phyloP scores from a whole-genome alignment of 1,140 invertebrate genomes.

The Drosophila paulistorum region DNA sequence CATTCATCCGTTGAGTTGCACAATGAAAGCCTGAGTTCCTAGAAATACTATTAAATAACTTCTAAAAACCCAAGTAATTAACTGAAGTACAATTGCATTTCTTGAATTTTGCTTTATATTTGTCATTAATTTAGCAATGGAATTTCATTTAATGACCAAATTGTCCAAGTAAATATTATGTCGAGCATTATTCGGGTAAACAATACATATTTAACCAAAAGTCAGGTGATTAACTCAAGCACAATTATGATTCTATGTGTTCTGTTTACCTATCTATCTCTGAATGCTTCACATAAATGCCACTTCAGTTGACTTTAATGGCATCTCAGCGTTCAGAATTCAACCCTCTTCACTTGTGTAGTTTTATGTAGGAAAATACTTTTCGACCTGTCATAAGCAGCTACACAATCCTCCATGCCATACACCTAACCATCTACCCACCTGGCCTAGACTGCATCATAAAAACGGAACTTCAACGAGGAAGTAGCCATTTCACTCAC shows the following conservation, averaged over 20 bases:
- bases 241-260: conserved; percentile 1
- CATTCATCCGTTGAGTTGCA: no score
- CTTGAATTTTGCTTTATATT: background rate
- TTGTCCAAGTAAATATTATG: background rate
- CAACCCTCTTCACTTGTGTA: conserved; percentile 3
- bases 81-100: background rate
- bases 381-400: conserved; percentile 12
- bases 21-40: no score
- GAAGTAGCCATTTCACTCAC: conserved; percentile 5
- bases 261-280: background rate
- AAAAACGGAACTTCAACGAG: conserved; percentile 2
- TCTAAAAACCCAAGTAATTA: background rate
- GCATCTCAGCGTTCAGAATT: conserved; percentile 5
- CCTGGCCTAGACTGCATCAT: conserved; percentile 1
- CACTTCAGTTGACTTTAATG: conserved; percentile 11
- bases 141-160: background rate
- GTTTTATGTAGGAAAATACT: background rate
- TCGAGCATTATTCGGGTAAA: background rate
- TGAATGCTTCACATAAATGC: conserved; percentile 7
- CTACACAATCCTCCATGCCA: background rate
- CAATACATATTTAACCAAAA: background rate
- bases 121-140: background rate
- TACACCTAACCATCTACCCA: background rate
- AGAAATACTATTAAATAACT: no score
- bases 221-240: conserved; percentile 3